Evolutionary conservation across 2,888 invertebrate species (phyloP).

Genomic region (Frankliniella intonsa): DNA sequence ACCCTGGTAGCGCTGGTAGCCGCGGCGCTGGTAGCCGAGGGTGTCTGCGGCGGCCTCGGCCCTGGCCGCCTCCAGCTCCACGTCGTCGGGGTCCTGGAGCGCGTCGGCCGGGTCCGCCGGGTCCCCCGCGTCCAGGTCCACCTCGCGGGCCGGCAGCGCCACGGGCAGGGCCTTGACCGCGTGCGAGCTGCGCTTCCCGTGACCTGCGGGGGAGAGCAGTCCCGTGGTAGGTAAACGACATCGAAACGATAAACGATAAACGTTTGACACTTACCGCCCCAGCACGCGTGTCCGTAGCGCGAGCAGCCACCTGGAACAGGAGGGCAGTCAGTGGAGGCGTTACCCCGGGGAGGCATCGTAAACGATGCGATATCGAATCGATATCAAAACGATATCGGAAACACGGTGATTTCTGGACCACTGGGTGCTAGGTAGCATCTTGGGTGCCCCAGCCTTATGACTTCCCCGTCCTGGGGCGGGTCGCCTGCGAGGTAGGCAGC

Average conservation of each 20-base stretch:
- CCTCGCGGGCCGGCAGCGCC: background rate
- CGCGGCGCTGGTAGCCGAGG: too few relatives aligned
- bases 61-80: background rate
- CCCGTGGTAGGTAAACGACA: background rate
- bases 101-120: background rate
- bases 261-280: background rate
- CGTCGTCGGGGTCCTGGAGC: conserved; percentile 1
- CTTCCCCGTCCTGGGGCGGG: too few relatives aligned
- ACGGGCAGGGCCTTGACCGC: background rate
- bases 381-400: too few relatives aligned
- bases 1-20: too few relatives aligned
- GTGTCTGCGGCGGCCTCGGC: background rate
- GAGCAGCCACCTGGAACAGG: background rate
- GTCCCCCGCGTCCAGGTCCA: background rate
- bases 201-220: background rate
- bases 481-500: too few relatives aligned
- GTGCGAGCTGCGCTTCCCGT: conserved; percentile 1
- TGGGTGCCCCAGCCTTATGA: too few relatives aligned
- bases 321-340: background rate
- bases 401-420: too few relatives aligned
- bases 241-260: background rate
- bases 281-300: background rate
- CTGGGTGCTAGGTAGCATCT: too few relatives aligned
- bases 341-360: too few relatives aligned
- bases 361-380: too few relatives aligned